Evolutionary conservation across 2,888 invertebrate genomes (phyloP), one percentile per base, ranked within the genome.

Genomic region (Plagiodera versicolora): DNA sequence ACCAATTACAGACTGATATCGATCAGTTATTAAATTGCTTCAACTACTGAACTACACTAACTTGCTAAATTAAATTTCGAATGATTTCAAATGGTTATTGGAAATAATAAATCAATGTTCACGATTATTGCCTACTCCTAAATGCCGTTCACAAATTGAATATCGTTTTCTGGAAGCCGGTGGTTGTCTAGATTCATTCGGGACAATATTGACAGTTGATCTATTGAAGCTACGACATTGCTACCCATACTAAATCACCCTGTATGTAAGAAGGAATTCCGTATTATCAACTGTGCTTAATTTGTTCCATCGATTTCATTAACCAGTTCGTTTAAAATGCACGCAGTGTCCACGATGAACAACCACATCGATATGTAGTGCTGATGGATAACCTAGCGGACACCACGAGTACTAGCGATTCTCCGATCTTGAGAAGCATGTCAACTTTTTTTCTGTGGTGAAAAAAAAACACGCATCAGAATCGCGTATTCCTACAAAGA

Each of bases 261-360:
- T n/a, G n/a, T n/a, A n/a, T n/a, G n/a, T n/a, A n/a, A n/a, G n/a
- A n/a, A n/a, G n/a, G n/a, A n/a, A n/a, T n/a, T 60, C 63, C 63
- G 60, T 61, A 63, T 63, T 60, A 59, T 61, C 60, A 44, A 58
- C 56, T 54, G 60, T 55, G 56, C 63, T 66, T 59, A 61, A 66
- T 66, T 66, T 63, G 63, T 66, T 66, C 62, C 59, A 63, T 59
- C 59, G 59, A 61, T 63, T 61, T 63, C 64, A 65, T 65, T 65
- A 67, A 67, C 63, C 63, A 60, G 61, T 53, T 62, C 60, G 61
- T 63, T 67, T 67, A 67, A 67, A 63, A 67, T 67, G 67, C 67
- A 67, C 61, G 65, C 61, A 56, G 64, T 63, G 66, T 67, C 58
- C 61, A 52, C 55, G 54, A 58, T 58, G 60, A 55, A 65, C 67